These are phyloP conservation scores for Lepidocyrtoides sp. DNA, from an alignment of 2,888 invertebrate genomes.

Conservation along the genomic window DNA sequence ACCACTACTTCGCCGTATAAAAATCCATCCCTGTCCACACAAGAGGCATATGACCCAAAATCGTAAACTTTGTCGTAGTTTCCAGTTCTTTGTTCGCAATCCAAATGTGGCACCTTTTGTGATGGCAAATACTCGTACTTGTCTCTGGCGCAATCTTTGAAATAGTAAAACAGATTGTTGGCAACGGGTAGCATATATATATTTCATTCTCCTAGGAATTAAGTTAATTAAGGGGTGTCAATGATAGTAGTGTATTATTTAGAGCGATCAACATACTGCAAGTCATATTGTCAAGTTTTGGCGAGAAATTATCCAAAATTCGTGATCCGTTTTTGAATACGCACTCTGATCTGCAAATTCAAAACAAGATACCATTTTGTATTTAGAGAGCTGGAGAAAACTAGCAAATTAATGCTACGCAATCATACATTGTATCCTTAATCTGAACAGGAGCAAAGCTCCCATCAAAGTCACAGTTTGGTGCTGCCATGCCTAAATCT, in stretches of 20 bases:
- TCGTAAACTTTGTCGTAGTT: slow-evolving; percentile 76
- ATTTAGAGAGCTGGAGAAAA: not conserved
- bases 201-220: not conserved
- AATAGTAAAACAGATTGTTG: not conserved
- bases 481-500: slow-evolving; percentile 88
- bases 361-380: not conserved
- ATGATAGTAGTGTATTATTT: too few relatives aligned
- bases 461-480: slow-evolving; percentile 90
- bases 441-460: slow-evolving; percentile 88
- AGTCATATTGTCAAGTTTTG: slow-evolving; percentile 86
- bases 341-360: slow-evolving; percentile 88
- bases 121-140: slow-evolving; percentile 54
- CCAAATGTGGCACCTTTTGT: too few relatives aligned
- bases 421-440: slow-evolving; percentile 39
- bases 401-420: not conserved
- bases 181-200: not conserved
- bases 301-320: slow-evolving; percentile 88
- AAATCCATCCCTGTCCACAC: slow-evolving; percentile 84
- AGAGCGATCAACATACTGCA: slow-evolving; percentile 89
- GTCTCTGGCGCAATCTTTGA: slow-evolving; percentile 80
- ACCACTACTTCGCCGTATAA: slow-evolving; percentile 58
- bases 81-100: slow-evolving; percentile 78
- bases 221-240: too few relatives aligned
- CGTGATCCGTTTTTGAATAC: slow-evolving; percentile 89
- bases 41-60: slow-evolving; percentile 70